Base-by-base conservation (phyloP, 2,797 vertebrate species). In the Anableps anableps region DNA sequence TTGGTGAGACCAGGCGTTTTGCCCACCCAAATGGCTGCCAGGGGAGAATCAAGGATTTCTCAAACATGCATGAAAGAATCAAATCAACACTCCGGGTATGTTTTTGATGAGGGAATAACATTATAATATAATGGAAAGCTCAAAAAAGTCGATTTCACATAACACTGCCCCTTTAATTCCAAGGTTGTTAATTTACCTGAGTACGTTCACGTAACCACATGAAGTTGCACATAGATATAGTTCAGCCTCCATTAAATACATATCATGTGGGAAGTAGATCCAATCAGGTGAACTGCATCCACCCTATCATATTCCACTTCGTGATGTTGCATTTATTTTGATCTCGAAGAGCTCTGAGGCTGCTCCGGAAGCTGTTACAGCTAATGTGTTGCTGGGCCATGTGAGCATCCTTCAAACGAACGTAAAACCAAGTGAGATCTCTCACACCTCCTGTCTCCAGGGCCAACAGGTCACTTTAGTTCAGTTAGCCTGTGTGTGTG, bases 251-350 rank as follows among this genome's bases (percentile, higher is more conserved):
- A 62, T 83, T 77, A 83, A 76, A 80, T 60, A 55, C 38, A 48
- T 53, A 10, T 73, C 74, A 71, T 47, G 50, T 38, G 62, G 60
- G 50, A 43, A 86, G 70, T 34, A 74, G 75, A 75, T 84, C 85
- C 66, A 84, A 85, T 88, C 78, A 81, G 81, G 62, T 78, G 50
- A 85, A 84, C 79, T 80, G 73, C 47, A 43, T 53, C 71, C 55
- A 73, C 41, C 48, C 73, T 77, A 51, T 87, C 74, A 53, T 77
- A 41, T 79, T 74, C 58, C 71, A 66, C 68, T 23, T 79, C 66
- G 79, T 77, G 45, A 17, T 76, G 76, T 81, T 75, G 76, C 81
- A 75, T 82, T 55, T 78, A 77, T 71, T 50, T 71, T 81, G 31
- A 47, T 75, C 62, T 72, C 68, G 55, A 75, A 21, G n/a, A 41